phyloP scores from a whole-genome alignment of 1,140 invertebrate species.

The Parapsyche elsis region DNA sequence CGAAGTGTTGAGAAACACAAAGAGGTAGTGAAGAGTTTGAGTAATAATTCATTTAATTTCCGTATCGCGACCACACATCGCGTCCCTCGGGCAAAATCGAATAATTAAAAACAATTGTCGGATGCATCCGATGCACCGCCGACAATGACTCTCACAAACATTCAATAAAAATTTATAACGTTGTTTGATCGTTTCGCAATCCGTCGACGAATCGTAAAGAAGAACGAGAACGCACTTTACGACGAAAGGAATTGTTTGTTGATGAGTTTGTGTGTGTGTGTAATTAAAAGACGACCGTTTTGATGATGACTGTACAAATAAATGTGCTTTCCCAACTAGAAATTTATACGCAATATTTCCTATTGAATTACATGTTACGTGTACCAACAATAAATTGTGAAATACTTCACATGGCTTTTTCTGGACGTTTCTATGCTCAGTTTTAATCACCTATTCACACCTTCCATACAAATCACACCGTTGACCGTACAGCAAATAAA shows the following conservation, averaged over 20 bases:
- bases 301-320: too few relatives aligned
- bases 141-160: not conserved
- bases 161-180: not conserved
- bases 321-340: too few relatives aligned
- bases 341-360: too few relatives aligned
- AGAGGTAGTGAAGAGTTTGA: not conserved
- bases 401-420: too few relatives aligned
- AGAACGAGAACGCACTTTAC: not conserved
- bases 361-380: too few relatives aligned
- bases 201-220: not conserved
- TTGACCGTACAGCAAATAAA: too few relatives aligned
- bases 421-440: too few relatives aligned
- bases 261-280: too few relatives aligned
- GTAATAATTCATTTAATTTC: conserved; percentile 5
- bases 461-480: too few relatives aligned
- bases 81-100: not conserved
- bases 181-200: not conserved
- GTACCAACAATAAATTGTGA: too few relatives aligned
- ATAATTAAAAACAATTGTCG: not conserved
- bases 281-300: too few relatives aligned
- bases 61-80: not conserved
- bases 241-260: not conserved
- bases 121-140: not conserved
- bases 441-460: too few relatives aligned
- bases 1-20: not conserved